Evolutionary conservation across 2,888 invertebrate genomes (phyloP), one percentile per base, ranked within the genome.

Genomic region (Byasa hedistus): DNA sequence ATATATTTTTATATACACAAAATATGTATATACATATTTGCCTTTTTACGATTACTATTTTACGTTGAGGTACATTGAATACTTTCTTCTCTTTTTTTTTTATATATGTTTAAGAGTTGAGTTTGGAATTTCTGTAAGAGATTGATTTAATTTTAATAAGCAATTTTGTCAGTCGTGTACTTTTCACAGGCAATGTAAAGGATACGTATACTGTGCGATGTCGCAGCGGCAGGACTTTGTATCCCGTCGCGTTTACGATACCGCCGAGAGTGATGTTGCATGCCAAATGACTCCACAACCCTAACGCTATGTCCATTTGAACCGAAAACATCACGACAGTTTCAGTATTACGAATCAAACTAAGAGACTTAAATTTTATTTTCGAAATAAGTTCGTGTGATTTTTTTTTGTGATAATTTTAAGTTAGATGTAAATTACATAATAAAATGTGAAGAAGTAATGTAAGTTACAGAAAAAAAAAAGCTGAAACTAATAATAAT

Each of bases 191-290:
- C 24, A 24, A 24, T 48, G n/a, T 59, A 59, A 59, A 27, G 48
- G 8, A 48, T 27, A 48, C 24, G 48, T 59, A n/a, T 44, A 58
- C 39, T n/a, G 22, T 36, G 15, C 24, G 32, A 21, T 44, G n/a
- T 44, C 21, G 10, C 62, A 23, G 62, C 4, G 62, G 15, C 23
- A 39, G 56, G 44, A 57, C n/a, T 60, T 60, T 65, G 60, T 44
- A 65, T 48, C 27, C 44, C 23, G 62, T 39, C 24, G 44, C 22
- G 7, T 62, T 62, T 62, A 55, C 24, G 62, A 62, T 44, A 5
- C 24, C 27, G 12, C 15, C 56, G 62, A n/a, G 39, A 56, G 44
- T 24, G 44, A 55, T 24, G 44, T 44, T 32, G 32, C 36, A 52
- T 48, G 51, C 24, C 48, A 23, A 54, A 19, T 44, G n/a, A 27